Evolutionary conservation across 2,797 vertebrate species (phyloP).

Genomic region (Vipera ursinii): DNA sequence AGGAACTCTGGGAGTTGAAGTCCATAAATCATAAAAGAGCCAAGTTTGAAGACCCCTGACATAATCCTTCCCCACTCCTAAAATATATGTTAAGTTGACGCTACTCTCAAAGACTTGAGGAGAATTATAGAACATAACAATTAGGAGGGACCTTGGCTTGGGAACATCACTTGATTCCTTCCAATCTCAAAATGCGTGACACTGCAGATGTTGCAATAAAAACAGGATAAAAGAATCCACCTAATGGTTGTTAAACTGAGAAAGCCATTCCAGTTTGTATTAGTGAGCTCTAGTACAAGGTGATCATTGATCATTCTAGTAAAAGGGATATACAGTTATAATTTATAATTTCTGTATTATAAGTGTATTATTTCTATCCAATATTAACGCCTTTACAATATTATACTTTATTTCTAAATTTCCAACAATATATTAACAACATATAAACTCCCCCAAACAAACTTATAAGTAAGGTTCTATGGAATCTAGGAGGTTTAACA

Average conservation of each 20-base stretch:
- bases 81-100: neutral
- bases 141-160: neutral
- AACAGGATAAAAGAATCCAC: neutral
- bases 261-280: neutral
- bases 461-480: neutral
- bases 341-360: neutral
- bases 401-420: neutral
- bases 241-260: neutral
- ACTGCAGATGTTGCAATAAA: neutral
- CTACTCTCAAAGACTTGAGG: neutral
- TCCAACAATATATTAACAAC: neutral
- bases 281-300: neutral
- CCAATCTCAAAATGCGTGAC: neutral
- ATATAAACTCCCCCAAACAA: conserved; percentile 11
- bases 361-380: neutral
- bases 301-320: neutral
- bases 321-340: neutral
- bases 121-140: neutral
- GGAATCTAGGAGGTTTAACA: neutral
- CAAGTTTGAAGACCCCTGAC: no score
- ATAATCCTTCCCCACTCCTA: neutral
- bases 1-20: no score
- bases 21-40: no score
- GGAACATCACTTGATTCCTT: neutral
- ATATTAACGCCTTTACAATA: neutral